These are phyloP conservation scores for Torymus auratus DNA, from an alignment of 2,888 invertebrate species.

Conservation along the genomic window DNA sequence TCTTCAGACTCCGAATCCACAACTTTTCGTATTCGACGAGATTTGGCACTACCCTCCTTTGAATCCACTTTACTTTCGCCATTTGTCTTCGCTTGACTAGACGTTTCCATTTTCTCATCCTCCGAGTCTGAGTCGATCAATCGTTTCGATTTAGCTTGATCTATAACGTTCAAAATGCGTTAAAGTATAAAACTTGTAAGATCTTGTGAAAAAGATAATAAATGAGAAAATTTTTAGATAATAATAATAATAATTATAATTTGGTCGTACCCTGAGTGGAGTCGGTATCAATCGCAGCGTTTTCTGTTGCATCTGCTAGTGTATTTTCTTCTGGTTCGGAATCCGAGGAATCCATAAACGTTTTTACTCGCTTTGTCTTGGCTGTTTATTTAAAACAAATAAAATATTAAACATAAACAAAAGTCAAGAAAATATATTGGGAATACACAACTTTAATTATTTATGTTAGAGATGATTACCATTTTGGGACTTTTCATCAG, in stretches of 20 bases:
- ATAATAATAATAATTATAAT: neutral
- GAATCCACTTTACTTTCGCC: neutral
- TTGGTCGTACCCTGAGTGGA: neutral
- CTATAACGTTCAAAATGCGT: slow-evolving; percentile 9
- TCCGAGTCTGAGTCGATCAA: slow-evolving; percentile 41
- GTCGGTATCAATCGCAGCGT: neutral
- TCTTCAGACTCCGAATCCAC: slow-evolving; percentile 54
- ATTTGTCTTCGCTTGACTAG: slow-evolving; percentile 16
- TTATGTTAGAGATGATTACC: slow-evolving; percentile 2
- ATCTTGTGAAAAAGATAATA: no score
- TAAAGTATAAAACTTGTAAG: no score
- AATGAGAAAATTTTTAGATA: no score
- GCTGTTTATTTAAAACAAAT: neutral
- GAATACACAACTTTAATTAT: neutral
- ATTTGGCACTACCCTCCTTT: slow-evolving; percentile 43
- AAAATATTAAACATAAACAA: neutral
- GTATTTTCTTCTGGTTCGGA: slow-evolving; percentile 61
- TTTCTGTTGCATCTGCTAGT: neutral
- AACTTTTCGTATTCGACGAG: slow-evolving; percentile 46
- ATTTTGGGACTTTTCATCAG: neutral
- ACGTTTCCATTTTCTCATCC: slow-evolving; percentile 39
- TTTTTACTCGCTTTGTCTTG: slow-evolving; percentile 59
- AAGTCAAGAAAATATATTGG: neutral
- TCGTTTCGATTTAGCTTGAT: slow-evolving; percentile 22
- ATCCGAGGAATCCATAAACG: slow-evolving; percentile 62